phyloP scores from a whole-genome alignment of 2,888 invertebrate genomes.

The Drosophila percnosoma region DNA sequence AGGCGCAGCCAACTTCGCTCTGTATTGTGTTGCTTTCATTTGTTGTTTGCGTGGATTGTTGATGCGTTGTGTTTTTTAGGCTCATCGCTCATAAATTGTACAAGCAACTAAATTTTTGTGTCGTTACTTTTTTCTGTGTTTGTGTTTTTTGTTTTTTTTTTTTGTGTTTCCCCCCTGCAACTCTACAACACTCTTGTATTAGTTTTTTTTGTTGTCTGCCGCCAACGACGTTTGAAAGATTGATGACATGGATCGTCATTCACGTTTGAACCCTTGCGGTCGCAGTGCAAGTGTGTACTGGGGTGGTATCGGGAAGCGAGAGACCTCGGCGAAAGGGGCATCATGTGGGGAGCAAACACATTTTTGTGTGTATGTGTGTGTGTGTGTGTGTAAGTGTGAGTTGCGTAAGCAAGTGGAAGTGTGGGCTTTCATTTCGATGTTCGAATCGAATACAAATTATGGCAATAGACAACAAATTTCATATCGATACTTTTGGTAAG shows the following conservation, averaged over 20 bases:
- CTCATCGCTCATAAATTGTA: conserved; percentile 53
- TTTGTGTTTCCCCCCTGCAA: neutral
- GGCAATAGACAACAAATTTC: conserved; percentile 19
- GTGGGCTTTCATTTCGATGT: conserved; percentile 12
- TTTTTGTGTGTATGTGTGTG: neutral
- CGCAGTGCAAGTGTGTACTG: conserved; percentile 15
- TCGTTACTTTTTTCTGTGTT: conserved; percentile 1
- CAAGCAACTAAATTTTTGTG: conserved; percentile 32
- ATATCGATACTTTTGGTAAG: conserved; percentile 10
- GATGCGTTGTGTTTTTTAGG: conserved; percentile 3
- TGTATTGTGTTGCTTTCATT: conserved; percentile 3
- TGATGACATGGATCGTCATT: conserved; percentile 51
- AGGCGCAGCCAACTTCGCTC: conserved; percentile 58
- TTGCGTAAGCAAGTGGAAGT: conserved; percentile 22
- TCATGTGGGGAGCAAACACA: neutral
- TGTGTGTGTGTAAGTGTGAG: neutral
- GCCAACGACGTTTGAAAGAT: conserved; percentile 53
- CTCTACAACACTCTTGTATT: neutral
- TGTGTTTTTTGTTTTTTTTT: too few species aligned
- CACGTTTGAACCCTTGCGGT: conserved; percentile 56
- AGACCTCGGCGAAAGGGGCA: neutral
- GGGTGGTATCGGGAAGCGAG: neutral
- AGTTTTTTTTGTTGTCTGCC: conserved; percentile 54
- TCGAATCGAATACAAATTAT: conserved; percentile 19
- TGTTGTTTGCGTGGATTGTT: conserved; percentile 18